Base-by-base conservation (phyloP, 1,140 invertebrate species). In the Lepidurus couesii region DNA sequence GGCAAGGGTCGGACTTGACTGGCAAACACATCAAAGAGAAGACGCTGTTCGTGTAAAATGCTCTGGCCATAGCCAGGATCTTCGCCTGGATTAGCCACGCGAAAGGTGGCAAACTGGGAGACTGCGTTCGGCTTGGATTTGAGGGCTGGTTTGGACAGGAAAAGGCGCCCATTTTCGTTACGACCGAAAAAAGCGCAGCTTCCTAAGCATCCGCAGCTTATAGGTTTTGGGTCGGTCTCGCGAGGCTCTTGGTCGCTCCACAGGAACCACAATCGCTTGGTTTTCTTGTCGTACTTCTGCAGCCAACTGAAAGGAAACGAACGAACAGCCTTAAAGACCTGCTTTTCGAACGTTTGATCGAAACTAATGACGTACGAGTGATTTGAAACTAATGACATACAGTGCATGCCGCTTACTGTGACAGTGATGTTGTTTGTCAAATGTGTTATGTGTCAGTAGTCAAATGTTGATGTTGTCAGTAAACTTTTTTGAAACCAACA, bases 131-230 rank as follows among this genome's bases (percentile, higher is more conserved):
- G 34, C 42, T 16, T 44, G 13, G 76, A 78, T 73, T 43, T 43
- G 34, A 16, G 43, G 34, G 45, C 44, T 16, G 24, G 76, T 42
- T 65, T 24, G 42, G 73, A 93, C 79, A 98, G 95, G 84, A 98
- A 97, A 81, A 90, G 90, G 24, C 90, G 84, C 1, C 96, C 95
- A 84, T 96, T 96, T 82, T 88, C 88, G 84, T 95, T 96, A 74
- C 88, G 91, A 6, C 96, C 96, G 85, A 99, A 99, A 86, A 99
- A 99, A 16, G 88, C 87, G 84, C 95, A 98, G 0, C 96, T 96
- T 3, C 97, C 97, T 73, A 94, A 92, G 86, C 98, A 99, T 0
- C 96, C 97, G 85, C 98, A 99, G 81, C 76, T n/a, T 26, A 7
- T 26, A 73, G 73, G 26, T 82, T 24, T 86, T 80, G 88, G 86